Base-by-base conservation (phyloP, 2,113 vertebrate genomes). In the Cyphomyrus discorhynchus region DNA sequence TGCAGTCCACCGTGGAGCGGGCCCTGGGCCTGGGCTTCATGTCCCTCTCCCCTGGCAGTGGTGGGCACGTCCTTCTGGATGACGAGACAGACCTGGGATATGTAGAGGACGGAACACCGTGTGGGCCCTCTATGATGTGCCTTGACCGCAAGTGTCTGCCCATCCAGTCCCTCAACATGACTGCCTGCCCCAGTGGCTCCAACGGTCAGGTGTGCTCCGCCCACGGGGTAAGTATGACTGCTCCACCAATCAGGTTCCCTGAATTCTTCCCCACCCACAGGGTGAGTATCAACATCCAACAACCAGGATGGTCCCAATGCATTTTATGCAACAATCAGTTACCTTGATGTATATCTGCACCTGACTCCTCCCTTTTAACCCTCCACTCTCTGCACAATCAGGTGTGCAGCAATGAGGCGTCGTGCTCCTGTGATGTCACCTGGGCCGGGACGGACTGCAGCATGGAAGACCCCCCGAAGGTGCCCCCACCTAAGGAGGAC, bases 381-480 rank as follows among this genome's bases (percentile, higher is more conserved):
- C 7, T 50, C 47, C n/a, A 21, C 47, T 49, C 24, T 89, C 89
- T 62, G 90, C 17, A 46, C 66, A 86, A 77, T 66, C 93, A 99
- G 98, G 96, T 99, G 89, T 99, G 98, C 94, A 99, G 98, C 95
- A 99, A 99, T 82, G 98, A 99, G 96, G 98, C 97, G 80, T 97
- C 98, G n/a, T 99, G 98, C 94, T 98, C 98, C 92, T 99, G 98
- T 93, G 96, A 98, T 92, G 94, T 94, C 89, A 98, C 97, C 86
- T 99, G 98, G 98, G 98, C 98, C 8, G 98, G 98, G 46, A 99
- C 98, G 80, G 98, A 99, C 95, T 99, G 98, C 96, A 99, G 98
- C 93, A 99, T 99, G 94, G 96, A 97, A 53, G 98, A 99, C 93
- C 98, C 98, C 5, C 93, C 97, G 84, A 98, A 97, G 93, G 93